phyloP scores from a whole-genome alignment of 2,113 vertebrate genomes.

The Arenaria interpres region DNA sequence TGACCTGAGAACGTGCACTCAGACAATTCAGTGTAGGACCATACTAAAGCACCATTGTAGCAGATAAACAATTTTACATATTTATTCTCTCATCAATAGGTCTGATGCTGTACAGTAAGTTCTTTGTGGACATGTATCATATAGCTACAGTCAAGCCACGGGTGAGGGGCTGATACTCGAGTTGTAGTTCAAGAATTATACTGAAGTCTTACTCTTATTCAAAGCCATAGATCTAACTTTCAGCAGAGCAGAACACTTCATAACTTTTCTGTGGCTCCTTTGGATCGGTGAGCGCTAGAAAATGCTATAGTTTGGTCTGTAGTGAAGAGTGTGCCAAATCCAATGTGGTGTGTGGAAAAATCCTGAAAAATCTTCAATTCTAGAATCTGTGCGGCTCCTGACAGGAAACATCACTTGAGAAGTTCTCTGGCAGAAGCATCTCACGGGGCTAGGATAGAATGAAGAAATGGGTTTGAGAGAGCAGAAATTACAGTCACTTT shows the following conservation, averaged over 20 bases:
- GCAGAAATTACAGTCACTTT: background rate
- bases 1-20: background rate
- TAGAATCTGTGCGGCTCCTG: background rate
- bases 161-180: background rate
- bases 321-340: background rate
- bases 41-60: background rate
- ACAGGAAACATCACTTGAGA: background rate
- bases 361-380: background rate
- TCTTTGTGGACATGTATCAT: background rate
- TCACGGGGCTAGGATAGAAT: background rate
- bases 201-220: background rate
- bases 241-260: background rate
- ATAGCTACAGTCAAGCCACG: background rate
- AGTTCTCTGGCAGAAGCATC: background rate
- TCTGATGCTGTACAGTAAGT: background rate
- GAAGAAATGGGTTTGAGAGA: background rate
- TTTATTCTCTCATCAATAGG: background rate
- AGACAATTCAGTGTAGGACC: background rate
- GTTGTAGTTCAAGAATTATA: background rate
- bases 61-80: background rate
- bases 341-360: background rate
- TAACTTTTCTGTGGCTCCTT: background rate
- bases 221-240: background rate
- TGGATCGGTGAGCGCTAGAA: background rate
- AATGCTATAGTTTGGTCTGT: background rate